Evolutionary conservation across 1,140 invertebrate species (phyloP).

Genomic region (Megathymus violae): DNA sequence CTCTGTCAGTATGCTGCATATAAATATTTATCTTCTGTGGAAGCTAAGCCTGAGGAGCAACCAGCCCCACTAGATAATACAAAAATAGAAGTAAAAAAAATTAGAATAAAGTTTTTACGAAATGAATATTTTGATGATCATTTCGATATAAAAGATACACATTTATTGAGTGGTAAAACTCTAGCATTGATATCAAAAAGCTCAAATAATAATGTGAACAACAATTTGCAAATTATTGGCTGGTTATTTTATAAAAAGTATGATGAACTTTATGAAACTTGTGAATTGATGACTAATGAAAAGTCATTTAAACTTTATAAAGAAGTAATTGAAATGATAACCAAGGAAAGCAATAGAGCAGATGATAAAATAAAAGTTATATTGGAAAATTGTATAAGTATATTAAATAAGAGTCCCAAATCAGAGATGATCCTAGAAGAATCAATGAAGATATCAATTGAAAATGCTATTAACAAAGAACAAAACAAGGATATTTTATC

Average conservation of each 20-base stretch:
- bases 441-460: conserved; percentile 81
- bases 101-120: conserved; percentile 90
- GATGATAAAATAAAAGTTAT: conserved; percentile 51
- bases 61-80: conserved; percentile 68
- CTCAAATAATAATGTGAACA: conserved; percentile 82
- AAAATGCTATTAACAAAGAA: conserved; percentile 79
- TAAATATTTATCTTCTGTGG: conserved; percentile 86
- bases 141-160: conserved; percentile 90
- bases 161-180: conserved; percentile 91
- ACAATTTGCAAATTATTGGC: conserved; percentile 88
- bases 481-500: conserved; percentile 84
- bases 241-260: conserved; percentile 88
- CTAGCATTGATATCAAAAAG: conserved; percentile 86
- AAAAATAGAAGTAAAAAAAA: conserved; percentile 88
- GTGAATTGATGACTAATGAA: conserved; percentile 56
- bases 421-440: conserved; percentile 64
- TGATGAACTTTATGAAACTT: conserved; percentile 79
- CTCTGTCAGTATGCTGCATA: conserved; percentile 91
- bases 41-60: conserved; percentile 80
- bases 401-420: conserved; percentile 46
- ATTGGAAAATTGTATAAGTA: conserved; percentile 54
- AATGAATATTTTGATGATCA: conserved; percentile 94
- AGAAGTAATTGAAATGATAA: conserved; percentile 61
- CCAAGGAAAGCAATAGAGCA: conserved; percentile 47
- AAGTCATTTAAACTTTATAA: conserved; percentile 57